Evolutionary conservation across 2,113 vertebrate species (phyloP), one percentile per base, ranked within the genome.

Genomic region (Epinephelus fuscoguttatus): DNA sequence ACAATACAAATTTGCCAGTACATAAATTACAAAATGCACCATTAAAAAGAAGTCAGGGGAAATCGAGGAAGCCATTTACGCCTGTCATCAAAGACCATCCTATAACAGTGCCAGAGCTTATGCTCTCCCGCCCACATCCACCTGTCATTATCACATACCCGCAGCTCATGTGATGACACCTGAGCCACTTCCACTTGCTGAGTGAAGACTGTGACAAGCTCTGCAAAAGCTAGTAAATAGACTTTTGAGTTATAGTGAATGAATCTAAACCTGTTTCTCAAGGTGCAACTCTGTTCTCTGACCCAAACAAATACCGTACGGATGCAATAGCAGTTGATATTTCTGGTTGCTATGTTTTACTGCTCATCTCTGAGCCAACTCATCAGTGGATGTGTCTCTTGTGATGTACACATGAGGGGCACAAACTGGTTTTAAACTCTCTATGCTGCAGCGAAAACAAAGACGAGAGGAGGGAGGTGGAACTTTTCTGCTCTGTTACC

Each of bases 341-440:
- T 78, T 70, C 15, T 23, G 33, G 74, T 19, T 50, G 55, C 21
- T 42, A 33, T 63, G 27, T 72, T 80, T 70, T 64, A 42, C 50
- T 45, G 10, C 33, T 81, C 45, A 61, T 76, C 60, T 61, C 64
- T 86, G 79, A 86, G 71, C 78, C 56, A 89, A 27, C 82, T 88
- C 19, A 47, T 75, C n/a, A 57, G 45, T 14, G 4, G 53, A 55
- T 68, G 30, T n/a, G 0, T 72, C 68, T 84, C 21, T 30, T 30
- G 56, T 78, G 6, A 55, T 37, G 27, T 68, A 64, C 59, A 40
- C n/a, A 66, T 67, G 30, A n/a, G 15, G 42, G 70, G 12, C 30
- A 78, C 40, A 84, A 55, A 69, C 21, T 60, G 17, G 37, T 42
- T 72, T 6, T 33, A 62, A 37, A 52, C 40, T 61, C 8, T 0